A percentile compares a stretch with the other conserved stretches of the same genome.
These are phyloP conservation scores for Temnothorax ravouxi DNA, from an alignment of 2,888 invertebrate genomes.

Conservation along the genomic window DNA sequence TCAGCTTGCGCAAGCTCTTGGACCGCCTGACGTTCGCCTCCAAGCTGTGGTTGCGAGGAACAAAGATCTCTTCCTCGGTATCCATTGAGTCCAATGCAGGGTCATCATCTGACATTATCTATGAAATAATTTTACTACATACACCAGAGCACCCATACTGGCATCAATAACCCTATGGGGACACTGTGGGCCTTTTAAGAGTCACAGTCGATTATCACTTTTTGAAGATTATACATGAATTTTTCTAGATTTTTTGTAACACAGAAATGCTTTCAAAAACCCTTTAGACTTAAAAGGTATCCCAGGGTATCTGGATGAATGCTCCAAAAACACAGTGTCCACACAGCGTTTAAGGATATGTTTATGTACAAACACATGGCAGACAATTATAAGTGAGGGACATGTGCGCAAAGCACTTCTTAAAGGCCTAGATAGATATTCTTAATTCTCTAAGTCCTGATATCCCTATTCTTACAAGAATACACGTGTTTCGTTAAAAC, in stretches of 20 bases:
- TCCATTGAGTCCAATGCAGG: constrained; percentile 84
- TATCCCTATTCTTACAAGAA: not conserved
- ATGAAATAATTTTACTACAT: not conserved
- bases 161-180: no score
- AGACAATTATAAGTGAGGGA: not conserved
- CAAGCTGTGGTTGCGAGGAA: constrained; percentile 77
- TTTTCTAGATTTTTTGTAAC: no score
- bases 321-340: no score
- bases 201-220: no score
- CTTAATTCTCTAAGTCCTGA: not conserved
- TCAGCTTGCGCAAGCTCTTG: constrained; percentile 81
- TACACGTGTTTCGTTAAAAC: not conserved
- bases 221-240: no score
- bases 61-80: constrained; percentile 84
- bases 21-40: constrained; percentile 76
- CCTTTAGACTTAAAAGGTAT: no score
- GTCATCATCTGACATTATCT: constrained; percentile 86
- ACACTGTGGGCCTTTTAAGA: no score
- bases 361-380: not conserved
- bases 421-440: not conserved
- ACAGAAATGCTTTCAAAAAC: no score
- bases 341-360: not conserved
- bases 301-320: no score
- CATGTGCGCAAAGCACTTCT: not conserved
- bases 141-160: not conserved